phyloP scores from a whole-genome alignment of 1,140 invertebrate genomes.

The Sinella curviseta region DNA sequence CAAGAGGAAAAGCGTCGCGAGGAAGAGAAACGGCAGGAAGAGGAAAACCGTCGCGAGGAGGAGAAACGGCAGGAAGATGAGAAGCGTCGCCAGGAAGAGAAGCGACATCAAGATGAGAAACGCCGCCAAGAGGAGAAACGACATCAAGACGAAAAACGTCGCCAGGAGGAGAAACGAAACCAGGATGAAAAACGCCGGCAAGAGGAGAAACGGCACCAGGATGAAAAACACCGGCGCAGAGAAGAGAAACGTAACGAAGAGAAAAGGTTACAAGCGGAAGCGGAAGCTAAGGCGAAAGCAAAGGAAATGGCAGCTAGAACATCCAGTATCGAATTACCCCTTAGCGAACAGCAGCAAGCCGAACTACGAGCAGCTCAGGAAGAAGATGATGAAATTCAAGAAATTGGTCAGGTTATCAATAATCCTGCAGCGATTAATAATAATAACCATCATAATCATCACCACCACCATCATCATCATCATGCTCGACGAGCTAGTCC shows the following conservation, averaged over 20 bases:
- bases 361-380: background rate
- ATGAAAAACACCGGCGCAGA: constrained; percentile 40
- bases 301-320: background rate
- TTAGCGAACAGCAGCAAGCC: constrained; percentile 5
- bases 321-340: background rate
- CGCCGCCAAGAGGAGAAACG: background rate
- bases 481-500: background rate
- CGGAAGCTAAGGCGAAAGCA: background rate
- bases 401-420: constrained; percentile 18
- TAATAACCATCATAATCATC: background rate
- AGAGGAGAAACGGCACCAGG: constrained; percentile 31
- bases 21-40: background rate
- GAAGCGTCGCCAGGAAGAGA: background rate
- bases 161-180: constrained; percentile 39
- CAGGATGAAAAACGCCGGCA: background rate
- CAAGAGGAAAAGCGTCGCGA: background rate
- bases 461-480: background rate
- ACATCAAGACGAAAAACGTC: constrained; percentile 31
- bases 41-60: background rate
- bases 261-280: constrained; percentile 26
- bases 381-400: constrained; percentile 21
- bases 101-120: background rate
- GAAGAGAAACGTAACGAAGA: constrained; percentile 44
- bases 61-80: background rate
- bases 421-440: background rate